These are phyloP conservation scores for Danio kyathit DNA, from an alignment of 2,797 vertebrate genomes.

Conservation along the genomic window DNA sequence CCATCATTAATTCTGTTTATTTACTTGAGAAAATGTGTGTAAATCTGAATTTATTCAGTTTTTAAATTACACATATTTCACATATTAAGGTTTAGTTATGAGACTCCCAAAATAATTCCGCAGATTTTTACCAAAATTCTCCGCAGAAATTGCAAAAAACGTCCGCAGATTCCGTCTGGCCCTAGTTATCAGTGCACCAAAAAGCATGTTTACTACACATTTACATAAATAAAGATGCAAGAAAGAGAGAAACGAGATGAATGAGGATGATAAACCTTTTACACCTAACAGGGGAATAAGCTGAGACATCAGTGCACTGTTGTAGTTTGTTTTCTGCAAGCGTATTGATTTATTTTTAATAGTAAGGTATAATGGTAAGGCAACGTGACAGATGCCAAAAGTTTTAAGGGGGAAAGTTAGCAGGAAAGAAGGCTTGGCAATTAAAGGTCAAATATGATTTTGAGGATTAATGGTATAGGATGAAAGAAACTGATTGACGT, in stretches of 20 bases:
- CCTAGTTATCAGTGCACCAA: too few relatives aligned
- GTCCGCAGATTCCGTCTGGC: too few relatives aligned
- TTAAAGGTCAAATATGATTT: conserved; percentile 57
- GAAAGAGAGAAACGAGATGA: conserved; percentile 56
- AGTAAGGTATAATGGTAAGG: conserved; percentile 18
- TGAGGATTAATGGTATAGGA: conserved; percentile 22
- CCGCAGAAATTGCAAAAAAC: too few relatives aligned
- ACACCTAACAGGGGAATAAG: conserved; percentile 32
- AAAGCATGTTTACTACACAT: too few relatives aligned
- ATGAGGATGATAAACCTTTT: conserved; percentile 48
- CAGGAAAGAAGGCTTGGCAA: conserved; percentile 35
- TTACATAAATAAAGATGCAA: conserved; percentile 43
- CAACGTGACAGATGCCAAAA: conserved; percentile 9
- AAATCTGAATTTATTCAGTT: too few relatives aligned
- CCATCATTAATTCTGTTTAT: too few relatives aligned
- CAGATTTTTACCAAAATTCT: too few relatives aligned
- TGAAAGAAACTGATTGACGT: conserved; percentile 20
- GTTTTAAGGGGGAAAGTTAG: conserved; percentile 38
- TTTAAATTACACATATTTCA: too few relatives aligned
- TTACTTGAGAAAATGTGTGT: too few relatives aligned
- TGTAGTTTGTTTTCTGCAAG: conserved; percentile 35
- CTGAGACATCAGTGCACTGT: conserved; percentile 46
- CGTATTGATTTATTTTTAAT: conserved; percentile 53
- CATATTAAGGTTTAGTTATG: too few relatives aligned
- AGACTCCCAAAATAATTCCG: too few relatives aligned